Base-by-base conservation (phyloP, 1,140 invertebrate species). In the Brachionus manjavacas region DNA sequence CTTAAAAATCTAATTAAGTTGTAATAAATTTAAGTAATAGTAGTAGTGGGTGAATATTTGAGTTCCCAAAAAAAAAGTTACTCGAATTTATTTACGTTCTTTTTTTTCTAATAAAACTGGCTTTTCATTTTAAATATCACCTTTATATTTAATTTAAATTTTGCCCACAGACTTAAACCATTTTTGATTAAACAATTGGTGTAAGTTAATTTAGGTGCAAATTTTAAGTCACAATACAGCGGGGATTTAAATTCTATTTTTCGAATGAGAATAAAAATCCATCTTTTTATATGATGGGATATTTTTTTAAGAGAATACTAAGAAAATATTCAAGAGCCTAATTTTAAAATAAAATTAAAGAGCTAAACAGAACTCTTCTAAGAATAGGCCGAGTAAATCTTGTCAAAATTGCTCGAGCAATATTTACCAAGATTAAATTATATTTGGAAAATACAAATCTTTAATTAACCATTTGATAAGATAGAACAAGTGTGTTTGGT, bases 351-450 rank as follows among this genome's bases (percentile, higher is more conserved):
- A 41, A 72, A 72, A 72, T 20, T 39, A 72, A 43, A 72, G 16
- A 72, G 35, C 66, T 68, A 68, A 68, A 68, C 66, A 68, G 66
- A 68, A 68, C 66, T 68, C 31, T 31, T 68, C 4, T 72, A 72
- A 68, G 39, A 72, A 41, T 72, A 72, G 68, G 39, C 28, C 16
- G 20, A 60, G 52, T 23, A 60, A 25, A 60, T 60, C 52, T 60
- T 60, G 52, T 41, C 35, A 20, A 72, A 35, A 72, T 43, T 72
- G 41, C 16, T 39, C 14, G 68, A 41, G 35, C 16, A 41, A 43
- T 72, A 72, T 72, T 72, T 72, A 41, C 68, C 35, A 72, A 72
- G 68, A 72, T 72, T 72, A 72, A 39, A 72, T 72, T 72, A 35
- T 35, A 41, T 72, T 72, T 46, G 11, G 12, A 72, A 72, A 72